Evolutionary conservation across 2,113 vertebrate species (phyloP).

Genomic region (Malurus cyaneus): DNA sequence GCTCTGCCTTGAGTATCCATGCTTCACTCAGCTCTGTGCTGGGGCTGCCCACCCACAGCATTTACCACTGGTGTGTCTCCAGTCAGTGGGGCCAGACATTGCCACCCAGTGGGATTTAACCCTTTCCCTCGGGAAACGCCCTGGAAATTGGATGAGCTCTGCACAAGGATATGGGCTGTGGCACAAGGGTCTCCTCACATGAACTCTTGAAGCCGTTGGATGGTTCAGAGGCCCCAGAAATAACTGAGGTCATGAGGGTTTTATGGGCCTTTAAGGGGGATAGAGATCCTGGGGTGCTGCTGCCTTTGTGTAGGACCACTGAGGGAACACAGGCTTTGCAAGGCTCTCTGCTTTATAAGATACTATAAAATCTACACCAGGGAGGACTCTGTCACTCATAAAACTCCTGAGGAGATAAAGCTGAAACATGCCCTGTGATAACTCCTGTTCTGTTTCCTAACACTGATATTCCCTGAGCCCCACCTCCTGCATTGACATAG

Average conservation of each 20-base stretch:
- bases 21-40: neutral
- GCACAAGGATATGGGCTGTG: neutral
- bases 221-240: neutral
- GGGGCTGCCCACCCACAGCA: neutral
- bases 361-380: neutral
- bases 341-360: neutral
- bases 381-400: neutral
- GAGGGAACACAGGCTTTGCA: neutral
- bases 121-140: neutral
- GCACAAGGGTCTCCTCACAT: neutral
- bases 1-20: neutral
- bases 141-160: neutral
- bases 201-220: neutral
- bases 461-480: neutral
- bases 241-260: neutral
- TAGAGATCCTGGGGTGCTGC: neutral
- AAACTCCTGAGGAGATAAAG: neutral
- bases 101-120: neutral
- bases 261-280: neutral
- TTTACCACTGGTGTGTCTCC: neutral
- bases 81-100: rapidly evolving
- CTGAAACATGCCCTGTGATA: neutral
- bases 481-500: neutral
- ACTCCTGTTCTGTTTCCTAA: neutral
- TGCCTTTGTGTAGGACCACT: neutral